A percentile compares a stretch with the other conserved stretches of the same genome.
These are phyloP conservation scores for Sisor rabdophorus DNA, from an alignment of 2,113 vertebrate genomes.

Conservation along the genomic window DNA sequence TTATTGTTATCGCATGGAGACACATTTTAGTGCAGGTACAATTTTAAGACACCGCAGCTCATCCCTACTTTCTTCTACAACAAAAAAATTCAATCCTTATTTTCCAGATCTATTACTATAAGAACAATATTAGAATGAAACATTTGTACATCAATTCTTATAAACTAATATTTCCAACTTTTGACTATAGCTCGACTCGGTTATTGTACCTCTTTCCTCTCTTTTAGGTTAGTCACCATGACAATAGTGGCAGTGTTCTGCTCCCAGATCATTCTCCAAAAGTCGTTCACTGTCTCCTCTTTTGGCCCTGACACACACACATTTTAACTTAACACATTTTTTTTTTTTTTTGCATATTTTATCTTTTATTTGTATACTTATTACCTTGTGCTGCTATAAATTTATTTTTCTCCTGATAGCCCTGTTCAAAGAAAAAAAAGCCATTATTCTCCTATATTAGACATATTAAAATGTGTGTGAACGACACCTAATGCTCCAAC, in stretches of 20 bases:
- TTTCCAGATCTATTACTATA: too few species aligned
- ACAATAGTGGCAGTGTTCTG: conserved; percentile 98
- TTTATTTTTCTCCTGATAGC: conserved; percentile 98
- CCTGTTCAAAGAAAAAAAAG: conserved; percentile 64
- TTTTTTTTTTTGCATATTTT: neutral
- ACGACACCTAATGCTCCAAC: conserved; percentile 50
- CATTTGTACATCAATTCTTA: too few species aligned
- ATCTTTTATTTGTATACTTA: neutral
- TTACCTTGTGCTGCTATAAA: conserved; percentile 98
- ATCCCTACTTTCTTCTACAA: too few species aligned
- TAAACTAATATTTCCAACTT: too few species aligned
- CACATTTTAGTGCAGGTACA: too few species aligned
- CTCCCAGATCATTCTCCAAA: conserved; percentile 99
- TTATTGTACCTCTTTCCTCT: conserved; percentile 86
- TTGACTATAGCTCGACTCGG: too few species aligned
- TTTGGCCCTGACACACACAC: conserved; percentile 81
- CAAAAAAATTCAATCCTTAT: too few species aligned
- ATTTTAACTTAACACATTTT: neutral
- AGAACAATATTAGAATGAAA: too few species aligned
- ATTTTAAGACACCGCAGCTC: too few species aligned
- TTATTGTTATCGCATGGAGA: too few species aligned
- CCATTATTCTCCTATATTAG: neutral
- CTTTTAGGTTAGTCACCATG: conserved; percentile 98
- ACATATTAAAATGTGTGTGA: neutral
- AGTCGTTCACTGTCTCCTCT: conserved; percentile 97